Evolutionary conservation across 2,113 vertebrate species (phyloP).

Genomic region (Trachemys scripta): DNA sequence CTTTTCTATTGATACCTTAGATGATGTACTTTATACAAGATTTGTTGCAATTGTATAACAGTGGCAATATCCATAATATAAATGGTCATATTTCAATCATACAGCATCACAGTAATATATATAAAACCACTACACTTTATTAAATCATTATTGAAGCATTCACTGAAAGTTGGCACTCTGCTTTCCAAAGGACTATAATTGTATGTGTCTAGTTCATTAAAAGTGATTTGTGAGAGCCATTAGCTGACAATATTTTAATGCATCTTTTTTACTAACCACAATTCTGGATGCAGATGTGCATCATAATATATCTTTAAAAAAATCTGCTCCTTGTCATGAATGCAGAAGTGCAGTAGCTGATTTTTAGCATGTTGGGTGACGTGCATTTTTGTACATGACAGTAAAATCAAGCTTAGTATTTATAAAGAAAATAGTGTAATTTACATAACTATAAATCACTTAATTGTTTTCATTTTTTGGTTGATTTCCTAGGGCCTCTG

Average conservation of each 20-base stretch:
- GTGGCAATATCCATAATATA: too few species aligned
- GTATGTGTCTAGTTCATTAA: not conserved
- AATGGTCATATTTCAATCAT: too few species aligned
- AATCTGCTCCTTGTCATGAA: not conserved
- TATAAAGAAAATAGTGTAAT: not conserved
- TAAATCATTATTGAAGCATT: not conserved
- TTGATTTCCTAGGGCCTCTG: constrained; percentile 67
- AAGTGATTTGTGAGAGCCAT: not conserved
- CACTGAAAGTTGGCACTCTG: not conserved
- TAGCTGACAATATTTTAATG: not conserved
- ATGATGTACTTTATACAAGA: too few species aligned
- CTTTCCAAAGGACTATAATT: not conserved
- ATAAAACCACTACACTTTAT: not conserved
- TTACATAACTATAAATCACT: not conserved
- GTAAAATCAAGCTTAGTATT: constrained; percentile 1
- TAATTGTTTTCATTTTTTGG: not conserved
- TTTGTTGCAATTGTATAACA: too few species aligned
- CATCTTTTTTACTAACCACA: not conserved
- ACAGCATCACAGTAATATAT: not conserved
- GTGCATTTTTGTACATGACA: not conserved
- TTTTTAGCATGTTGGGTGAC: not conserved
- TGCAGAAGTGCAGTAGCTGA: not conserved
- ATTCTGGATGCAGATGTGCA: not conserved
- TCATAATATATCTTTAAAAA: not conserved
- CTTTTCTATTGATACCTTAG: too few species aligned